These are phyloP conservation scores for Acleris cristana DNA, from an alignment of 2,888 invertebrate species.

Conservation along the genomic window DNA sequence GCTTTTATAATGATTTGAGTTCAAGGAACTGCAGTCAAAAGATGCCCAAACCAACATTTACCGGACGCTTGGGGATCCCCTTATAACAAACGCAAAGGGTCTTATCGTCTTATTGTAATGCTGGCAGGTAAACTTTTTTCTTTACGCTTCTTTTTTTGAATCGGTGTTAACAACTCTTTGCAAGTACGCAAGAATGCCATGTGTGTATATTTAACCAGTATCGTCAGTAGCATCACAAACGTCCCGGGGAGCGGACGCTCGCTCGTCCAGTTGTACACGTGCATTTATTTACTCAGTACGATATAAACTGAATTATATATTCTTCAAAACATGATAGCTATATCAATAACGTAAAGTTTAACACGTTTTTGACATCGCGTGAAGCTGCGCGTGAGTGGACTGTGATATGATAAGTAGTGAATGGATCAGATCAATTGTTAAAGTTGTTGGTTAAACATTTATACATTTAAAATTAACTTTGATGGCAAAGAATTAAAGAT, in stretches of 20 bases:
- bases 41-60: too few relatives aligned
- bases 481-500: background rate
- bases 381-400: background rate
- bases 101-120: background rate
- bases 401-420: background rate
- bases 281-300: background rate
- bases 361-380: background rate
- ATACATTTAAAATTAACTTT: background rate
- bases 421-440: background rate
- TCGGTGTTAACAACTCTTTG: slow-evolving; percentile 4
- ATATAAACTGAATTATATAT: background rate
- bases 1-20: too few relatives aligned
- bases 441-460: background rate
- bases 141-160: background rate
- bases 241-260: background rate
- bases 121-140: background rate
- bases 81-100: background rate
- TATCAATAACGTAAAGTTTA: background rate
- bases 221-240: slow-evolving; percentile 7
- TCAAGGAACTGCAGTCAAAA: too few relatives aligned
- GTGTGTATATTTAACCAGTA: slow-evolving; percentile 19
- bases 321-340: background rate
- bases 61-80: too few relatives aligned
- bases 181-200: slow-evolving; percentile 14
- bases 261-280: background rate